Base-by-base conservation (phyloP, 1,140 invertebrate species). In the Gonioctena quinquepunctata region DNA sequence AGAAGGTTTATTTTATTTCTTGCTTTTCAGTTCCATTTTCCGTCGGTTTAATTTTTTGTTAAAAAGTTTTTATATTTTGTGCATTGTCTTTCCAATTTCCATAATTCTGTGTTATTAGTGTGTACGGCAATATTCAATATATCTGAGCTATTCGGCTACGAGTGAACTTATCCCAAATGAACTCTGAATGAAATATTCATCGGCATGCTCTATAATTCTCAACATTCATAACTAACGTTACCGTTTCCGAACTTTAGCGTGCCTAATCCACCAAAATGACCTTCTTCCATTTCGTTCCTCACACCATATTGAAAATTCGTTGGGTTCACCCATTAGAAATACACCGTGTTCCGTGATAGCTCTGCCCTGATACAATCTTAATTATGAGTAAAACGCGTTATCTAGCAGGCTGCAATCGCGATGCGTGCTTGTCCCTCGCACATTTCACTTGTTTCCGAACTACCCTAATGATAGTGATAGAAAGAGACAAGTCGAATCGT, bases 381-480 rank as follows among this genome's bases (percentile, higher is more conserved):
- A 80, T 80, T 80, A 79, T 79, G 77, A 80, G 76, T 78, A 79
- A 80, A 80, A 80, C 76, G 77, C 77, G 78, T 79, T 79, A 79
- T 80, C 77, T 78, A 74, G 71, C 75, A 73, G 70, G 75, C 76
- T 78, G 73, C 71, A 69, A 71, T 71, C 69, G 72, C 73, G 73
- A 78, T 80, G 79, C 79, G 79, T 79, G 79, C 74, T 76, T 73
- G 78, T 79, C 77, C 69, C 71, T 75, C 69, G 71, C 70, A 76
- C 74, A 72, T 65, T 76, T 74, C 70, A 74, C 71, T 76, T 73
- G 69, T 73, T 77, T 78, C 73, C 65, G 59, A 69, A 70, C 68
- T 59, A 54, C 63, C 54, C 28, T 70, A 71, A 71, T 62, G 59
- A 74, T 52, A 52, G 57, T 61, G 64, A 70, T 42, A 60, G 68